These are phyloP conservation scores for Himalopsyche phryganea DNA, from an alignment of 1,140 invertebrate genomes.

Conservation along the genomic window DNA sequence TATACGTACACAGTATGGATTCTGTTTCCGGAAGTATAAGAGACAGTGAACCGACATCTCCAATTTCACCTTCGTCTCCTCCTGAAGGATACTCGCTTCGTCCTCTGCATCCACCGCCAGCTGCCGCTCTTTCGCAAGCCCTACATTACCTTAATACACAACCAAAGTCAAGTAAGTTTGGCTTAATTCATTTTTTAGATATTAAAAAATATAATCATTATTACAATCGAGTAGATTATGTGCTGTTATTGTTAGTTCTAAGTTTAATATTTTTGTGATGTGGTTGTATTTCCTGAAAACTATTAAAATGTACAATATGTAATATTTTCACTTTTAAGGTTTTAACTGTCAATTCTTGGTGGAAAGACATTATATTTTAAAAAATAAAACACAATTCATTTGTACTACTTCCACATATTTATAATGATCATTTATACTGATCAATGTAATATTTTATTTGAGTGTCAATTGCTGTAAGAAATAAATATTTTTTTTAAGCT, in stretches of 20 bases:
- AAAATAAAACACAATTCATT: no score
- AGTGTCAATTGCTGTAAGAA: no score
- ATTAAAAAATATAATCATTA: not conserved
- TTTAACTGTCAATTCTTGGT: no score
- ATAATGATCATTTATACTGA: no score
- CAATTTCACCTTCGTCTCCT: slow-evolving; percentile 71
- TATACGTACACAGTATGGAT: slow-evolving; percentile 69
- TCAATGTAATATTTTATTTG: no score
- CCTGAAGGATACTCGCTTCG: slow-evolving; percentile 42
- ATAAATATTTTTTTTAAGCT: no score
- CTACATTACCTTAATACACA: slow-evolving; percentile 46
- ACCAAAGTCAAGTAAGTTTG: slow-evolving; percentile 36
- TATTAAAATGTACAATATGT: no score
- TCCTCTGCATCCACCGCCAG: slow-evolving; percentile 49
- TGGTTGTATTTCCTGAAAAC: no score
- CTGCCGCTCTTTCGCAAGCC: slow-evolving; percentile 59
- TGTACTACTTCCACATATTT: no score
- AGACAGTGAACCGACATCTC: slow-evolving; percentile 87
- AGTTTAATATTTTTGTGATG: not conserved
- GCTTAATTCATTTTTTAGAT: not conserved
- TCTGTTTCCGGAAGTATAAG: slow-evolving; percentile 87
- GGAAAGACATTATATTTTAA: no score
- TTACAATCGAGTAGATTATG: not conserved
- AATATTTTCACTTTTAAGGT: no score
- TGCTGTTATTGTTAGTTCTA: not conserved